Conservation (phyloP, 1,140 invertebrate genomes). For the Pentalonia nigronervosa region DNA sequence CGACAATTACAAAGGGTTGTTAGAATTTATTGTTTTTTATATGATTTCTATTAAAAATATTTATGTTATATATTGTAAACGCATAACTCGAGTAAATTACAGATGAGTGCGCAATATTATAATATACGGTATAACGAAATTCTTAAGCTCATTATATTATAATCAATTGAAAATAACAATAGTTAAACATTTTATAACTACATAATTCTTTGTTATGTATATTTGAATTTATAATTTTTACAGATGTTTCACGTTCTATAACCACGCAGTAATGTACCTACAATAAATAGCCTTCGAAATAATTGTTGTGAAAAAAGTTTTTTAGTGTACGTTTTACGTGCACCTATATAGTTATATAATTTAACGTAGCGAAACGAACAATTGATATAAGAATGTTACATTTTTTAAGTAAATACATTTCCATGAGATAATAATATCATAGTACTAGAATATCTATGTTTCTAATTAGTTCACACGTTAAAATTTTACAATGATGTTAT, state of each 20-base stretch:
- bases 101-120: too few species aligned
- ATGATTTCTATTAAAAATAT: too few species aligned
- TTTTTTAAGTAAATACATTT: neutral
- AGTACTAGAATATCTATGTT: neutral
- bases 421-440: neutral
- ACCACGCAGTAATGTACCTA: neutral
- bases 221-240: neutral
- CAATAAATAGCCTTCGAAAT: neutral
- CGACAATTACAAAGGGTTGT: too few species aligned
- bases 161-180: too few species aligned
- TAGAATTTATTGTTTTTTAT: too few species aligned
- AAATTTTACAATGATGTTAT: too few species aligned
- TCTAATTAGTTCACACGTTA: too few species aligned
- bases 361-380: neutral
- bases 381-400: neutral
- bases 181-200: too few species aligned
- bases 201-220: neutral
- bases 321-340: neutral
- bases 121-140: too few species aligned
- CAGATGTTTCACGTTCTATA: neutral
- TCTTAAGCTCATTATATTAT: too few species aligned
- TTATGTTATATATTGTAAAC: too few species aligned
- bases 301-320: neutral
- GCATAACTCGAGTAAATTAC: too few species aligned
- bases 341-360: neutral